Evolutionary conservation across 1,140 invertebrate species (phyloP).

Genomic region (Anastrepha ludens): DNA sequence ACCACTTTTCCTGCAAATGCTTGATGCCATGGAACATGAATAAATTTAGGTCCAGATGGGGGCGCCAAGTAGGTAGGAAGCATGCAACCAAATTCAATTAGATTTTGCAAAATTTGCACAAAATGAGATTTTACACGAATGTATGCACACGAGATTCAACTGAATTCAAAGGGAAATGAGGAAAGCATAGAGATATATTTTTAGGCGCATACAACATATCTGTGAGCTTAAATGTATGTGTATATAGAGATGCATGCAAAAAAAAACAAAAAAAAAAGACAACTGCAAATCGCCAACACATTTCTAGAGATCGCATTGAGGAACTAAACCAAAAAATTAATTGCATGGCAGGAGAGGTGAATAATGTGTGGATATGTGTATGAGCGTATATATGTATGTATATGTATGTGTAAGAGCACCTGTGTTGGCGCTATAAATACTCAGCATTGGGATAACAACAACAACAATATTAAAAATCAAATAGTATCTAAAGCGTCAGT

Average conservation of each 20-base stretch:
- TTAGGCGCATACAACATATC: not conserved
- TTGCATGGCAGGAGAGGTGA: not conserved
- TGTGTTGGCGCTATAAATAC: not conserved
- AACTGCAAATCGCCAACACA: not conserved
- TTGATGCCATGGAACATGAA: not conserved
- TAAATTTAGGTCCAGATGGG: not conserved
- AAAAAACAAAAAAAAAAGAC: not conserved
- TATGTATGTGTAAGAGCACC: not conserved
- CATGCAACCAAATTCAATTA: constrained; percentile 34
- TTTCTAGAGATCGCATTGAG: not conserved
- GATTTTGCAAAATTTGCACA: constrained; percentile 35
- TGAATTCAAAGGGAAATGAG: not conserved
- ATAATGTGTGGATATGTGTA: not conserved
- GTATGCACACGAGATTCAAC: not conserved
- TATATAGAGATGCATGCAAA: not conserved
- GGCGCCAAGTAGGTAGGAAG: not conserved
- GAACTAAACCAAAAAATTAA: constrained; percentile 1
- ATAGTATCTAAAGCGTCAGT: constrained; percentile 29
- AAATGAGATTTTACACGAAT: constrained; percentile 38
- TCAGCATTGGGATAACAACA: not conserved
- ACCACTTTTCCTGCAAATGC: not conserved
- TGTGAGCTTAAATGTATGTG: not conserved
- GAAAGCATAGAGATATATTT: not conserved
- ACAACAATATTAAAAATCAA: not conserved
- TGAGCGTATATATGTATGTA: not conserved